phyloP scores from a whole-genome alignment of 2,888 invertebrate species.

The Oxystoma pomonae region DNA sequence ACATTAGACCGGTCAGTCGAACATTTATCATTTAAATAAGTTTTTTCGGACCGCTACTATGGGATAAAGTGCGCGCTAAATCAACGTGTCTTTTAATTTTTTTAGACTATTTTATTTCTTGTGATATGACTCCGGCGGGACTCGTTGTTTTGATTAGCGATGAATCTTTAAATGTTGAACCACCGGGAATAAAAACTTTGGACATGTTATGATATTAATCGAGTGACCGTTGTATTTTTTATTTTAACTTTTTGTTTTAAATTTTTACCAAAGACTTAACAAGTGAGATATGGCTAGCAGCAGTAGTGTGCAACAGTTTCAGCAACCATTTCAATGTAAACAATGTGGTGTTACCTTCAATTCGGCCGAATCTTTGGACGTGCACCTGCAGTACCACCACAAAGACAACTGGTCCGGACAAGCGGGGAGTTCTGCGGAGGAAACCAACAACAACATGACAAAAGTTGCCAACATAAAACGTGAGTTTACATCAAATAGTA shows the following conservation, averaged over 20 bases:
- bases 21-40: not conserved
- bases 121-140: slow-evolving; percentile 23
- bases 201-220: slow-evolving; percentile 48
- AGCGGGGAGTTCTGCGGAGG: slow-evolving; percentile 50
- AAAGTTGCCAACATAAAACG: slow-evolving; percentile 49
- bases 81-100: slow-evolving; percentile 36
- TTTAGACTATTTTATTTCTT: slow-evolving; percentile 34
- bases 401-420: slow-evolving; percentile 73
- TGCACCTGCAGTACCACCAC: slow-evolving; percentile 70
- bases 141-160: slow-evolving; percentile 34
- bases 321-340: slow-evolving; percentile 65
- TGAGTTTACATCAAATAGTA: slow-evolving; percentile 52
- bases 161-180: slow-evolving; percentile 34
- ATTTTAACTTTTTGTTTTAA: slow-evolving; percentile 40
- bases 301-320: slow-evolving; percentile 46
- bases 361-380: slow-evolving; percentile 71
- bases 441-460: slow-evolving; percentile 61
- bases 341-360: slow-evolving; percentile 73
- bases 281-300: slow-evolving; percentile 39
- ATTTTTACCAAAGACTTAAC: slow-evolving; percentile 22
- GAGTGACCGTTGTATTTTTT: slow-evolving; percentile 47
- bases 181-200: slow-evolving; percentile 42
- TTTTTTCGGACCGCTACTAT: slow-evolving; percentile 30
- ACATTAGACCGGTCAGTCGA: slow-evolving; percentile 1
- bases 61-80: slow-evolving; percentile 38